These are phyloP conservation scores for Sebastes iracundus DNA, from an alignment of 2,797 vertebrate species.

Conservation along the genomic window DNA sequence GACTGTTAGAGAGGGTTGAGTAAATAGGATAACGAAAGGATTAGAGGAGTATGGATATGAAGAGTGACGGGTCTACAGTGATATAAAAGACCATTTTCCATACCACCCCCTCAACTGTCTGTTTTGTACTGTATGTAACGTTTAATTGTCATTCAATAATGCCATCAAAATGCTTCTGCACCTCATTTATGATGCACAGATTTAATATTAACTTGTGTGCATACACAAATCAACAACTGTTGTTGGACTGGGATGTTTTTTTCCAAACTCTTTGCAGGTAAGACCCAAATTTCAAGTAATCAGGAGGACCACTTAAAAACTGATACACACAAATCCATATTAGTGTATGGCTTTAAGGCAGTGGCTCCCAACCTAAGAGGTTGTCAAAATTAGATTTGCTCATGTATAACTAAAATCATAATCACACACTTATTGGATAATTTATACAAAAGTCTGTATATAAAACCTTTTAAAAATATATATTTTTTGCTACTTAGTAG, in stretches of 20 bases:
- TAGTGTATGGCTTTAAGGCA: neutral
- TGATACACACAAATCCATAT: neutral
- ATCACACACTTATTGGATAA: too few relatives aligned
- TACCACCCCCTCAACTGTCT: neutral
- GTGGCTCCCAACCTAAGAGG: too few relatives aligned
- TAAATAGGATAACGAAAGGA: neutral
- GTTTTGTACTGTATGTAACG: neutral
- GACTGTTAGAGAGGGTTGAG: neutral
- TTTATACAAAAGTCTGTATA: too few relatives aligned
- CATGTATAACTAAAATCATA: too few relatives aligned
- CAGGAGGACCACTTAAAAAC: neutral
- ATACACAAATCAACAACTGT: neutral
- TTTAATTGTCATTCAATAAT: neutral
- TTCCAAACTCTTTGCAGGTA: neutral
- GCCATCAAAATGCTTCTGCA: neutral
- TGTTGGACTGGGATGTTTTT: neutral
- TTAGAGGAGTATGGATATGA: neutral
- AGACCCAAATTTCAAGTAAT: neutral
- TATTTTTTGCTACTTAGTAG: too few relatives aligned
- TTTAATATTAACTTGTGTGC: neutral
- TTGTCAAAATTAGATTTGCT: too few relatives aligned
- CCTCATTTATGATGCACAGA: neutral
- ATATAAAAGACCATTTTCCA: neutral
- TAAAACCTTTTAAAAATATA: too few relatives aligned
- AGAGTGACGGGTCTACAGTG: neutral